A percentile compares a stretch with the other conserved stretches of the same genome.
Conservation (phyloP, 2,113 vertebrate genomes). For the Gorsachius goisagi region DNA sequence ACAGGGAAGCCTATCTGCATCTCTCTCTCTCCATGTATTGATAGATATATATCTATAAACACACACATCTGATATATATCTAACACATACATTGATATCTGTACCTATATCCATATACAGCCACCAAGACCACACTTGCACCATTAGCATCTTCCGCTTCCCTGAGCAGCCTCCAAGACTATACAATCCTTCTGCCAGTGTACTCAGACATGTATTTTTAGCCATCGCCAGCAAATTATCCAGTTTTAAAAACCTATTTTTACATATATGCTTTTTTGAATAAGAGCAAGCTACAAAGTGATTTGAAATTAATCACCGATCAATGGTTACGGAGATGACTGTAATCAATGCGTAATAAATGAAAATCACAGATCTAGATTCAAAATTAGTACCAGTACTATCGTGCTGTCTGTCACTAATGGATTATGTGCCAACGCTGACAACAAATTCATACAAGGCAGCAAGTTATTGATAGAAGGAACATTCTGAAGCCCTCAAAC, state of each 20-base stretch:
- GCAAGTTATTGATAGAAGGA: background rate
- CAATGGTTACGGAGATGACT: background rate
- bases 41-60: background rate
- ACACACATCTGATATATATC: background rate
- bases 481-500: background rate
- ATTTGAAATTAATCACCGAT: background rate
- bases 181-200: background rate
- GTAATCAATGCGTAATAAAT: background rate
- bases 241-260: background rate
- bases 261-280: fast-evolving
- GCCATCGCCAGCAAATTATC: background rate
- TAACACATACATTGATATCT: background rate
- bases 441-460: background rate
- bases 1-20: background rate
- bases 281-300: background rate
- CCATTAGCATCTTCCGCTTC: background rate
- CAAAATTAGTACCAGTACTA: background rate
- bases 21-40: background rate
- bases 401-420: background rate
- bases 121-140: background rate
- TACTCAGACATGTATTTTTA: background rate
- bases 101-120: background rate
- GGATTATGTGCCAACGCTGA: background rate
- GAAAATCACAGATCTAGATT: background rate
- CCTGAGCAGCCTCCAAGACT: background rate